Conservation (phyloP, 2,888 invertebrate genomes). For the Argyresthia goedartella region DNA sequence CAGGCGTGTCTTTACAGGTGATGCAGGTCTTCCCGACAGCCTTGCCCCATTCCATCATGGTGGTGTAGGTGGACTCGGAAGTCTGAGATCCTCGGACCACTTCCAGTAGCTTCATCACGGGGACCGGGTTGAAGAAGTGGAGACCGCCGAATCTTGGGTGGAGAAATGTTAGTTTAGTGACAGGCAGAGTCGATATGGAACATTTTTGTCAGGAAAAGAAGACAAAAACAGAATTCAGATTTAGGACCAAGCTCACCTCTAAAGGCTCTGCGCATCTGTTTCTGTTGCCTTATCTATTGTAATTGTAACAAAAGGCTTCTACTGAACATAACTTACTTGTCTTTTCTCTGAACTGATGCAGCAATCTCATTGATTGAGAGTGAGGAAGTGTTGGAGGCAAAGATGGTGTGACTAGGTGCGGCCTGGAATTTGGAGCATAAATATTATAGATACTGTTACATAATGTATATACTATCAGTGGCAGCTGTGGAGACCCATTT, state of each 20-base stretch:
- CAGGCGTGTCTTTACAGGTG: slow-evolving; percentile 92
- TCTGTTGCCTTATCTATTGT: too few species aligned
- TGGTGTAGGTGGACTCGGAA: slow-evolving; percentile 79
- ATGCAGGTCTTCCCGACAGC: slow-evolving; percentile 86
- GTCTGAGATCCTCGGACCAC: slow-evolving; percentile 82
- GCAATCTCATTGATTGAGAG: slow-evolving; percentile 87
- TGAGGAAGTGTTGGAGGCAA: slow-evolving; percentile 92
- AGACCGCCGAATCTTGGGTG: slow-evolving; percentile 88
- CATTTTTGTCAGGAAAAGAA: too few species aligned
- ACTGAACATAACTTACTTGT: slow-evolving; percentile 44
- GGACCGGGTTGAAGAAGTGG: slow-evolving; percentile 94
- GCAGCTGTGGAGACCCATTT: too few species aligned
- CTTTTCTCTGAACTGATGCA: slow-evolving; percentile 77
- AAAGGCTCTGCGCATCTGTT: too few species aligned
- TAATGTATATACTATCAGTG: too few species aligned
- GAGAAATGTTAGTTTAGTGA: neutral
- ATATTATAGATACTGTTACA: too few species aligned
- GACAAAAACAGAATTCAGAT: too few species aligned
- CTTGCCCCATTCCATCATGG: slow-evolving; percentile 85
- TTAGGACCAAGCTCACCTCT: too few species aligned
- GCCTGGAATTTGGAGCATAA: slow-evolving; percentile 40
- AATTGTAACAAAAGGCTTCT: too few species aligned
- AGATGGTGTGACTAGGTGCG: slow-evolving; percentile 80
- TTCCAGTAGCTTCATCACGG: slow-evolving; percentile 90
- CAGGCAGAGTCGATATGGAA: too few species aligned